phyloP scores from a whole-genome alignment of 2,888 invertebrate genomes.

The Acleris holmiana region DNA sequence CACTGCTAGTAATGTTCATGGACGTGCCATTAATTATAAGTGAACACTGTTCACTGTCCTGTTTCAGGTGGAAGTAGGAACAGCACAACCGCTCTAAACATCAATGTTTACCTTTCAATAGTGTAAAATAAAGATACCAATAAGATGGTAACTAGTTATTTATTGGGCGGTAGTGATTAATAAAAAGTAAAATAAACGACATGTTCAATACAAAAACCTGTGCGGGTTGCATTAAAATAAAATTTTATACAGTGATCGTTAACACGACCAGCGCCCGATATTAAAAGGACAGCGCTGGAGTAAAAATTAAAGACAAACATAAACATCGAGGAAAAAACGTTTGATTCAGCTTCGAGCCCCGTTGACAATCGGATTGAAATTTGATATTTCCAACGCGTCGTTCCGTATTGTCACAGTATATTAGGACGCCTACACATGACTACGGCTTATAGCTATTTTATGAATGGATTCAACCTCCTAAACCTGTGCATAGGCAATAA shows the following conservation, averaged over 20 bases:
- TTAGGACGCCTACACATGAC: slow-evolving; percentile 51
- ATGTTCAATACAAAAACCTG: slow-evolving; percentile 73
- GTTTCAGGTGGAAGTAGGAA: not conserved
- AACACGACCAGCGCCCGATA: slow-evolving; percentile 76
- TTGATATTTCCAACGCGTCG: slow-evolving; percentile 71
- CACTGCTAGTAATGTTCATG: no score
- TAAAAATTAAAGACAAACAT: slow-evolving; percentile 83
- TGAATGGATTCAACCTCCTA: slow-evolving; percentile 59
- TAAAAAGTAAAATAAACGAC: slow-evolving; percentile 76
- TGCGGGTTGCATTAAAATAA: slow-evolving; percentile 75
- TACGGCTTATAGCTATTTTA: slow-evolving; percentile 65
- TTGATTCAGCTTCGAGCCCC: slow-evolving; percentile 67
- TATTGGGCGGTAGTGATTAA: slow-evolving; percentile 61
- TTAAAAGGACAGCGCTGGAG: slow-evolving; percentile 79
- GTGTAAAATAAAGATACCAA: slow-evolving; percentile 9
- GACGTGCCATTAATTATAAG: no score
- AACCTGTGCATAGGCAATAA: slow-evolving; percentile 27
- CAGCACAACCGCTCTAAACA: not conserved
- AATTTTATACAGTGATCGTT: slow-evolving; percentile 82
- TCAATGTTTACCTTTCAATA: not conserved
- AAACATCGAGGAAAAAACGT: slow-evolving; percentile 73
- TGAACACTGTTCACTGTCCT: no score
- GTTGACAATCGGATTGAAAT: slow-evolving; percentile 76
- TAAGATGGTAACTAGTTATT: slow-evolving; percentile 43
- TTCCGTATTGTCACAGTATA: slow-evolving; percentile 64